phyloP scores from a whole-genome alignment of 2,797 vertebrate genomes.

The Pogonophryne albipinna region DNA sequence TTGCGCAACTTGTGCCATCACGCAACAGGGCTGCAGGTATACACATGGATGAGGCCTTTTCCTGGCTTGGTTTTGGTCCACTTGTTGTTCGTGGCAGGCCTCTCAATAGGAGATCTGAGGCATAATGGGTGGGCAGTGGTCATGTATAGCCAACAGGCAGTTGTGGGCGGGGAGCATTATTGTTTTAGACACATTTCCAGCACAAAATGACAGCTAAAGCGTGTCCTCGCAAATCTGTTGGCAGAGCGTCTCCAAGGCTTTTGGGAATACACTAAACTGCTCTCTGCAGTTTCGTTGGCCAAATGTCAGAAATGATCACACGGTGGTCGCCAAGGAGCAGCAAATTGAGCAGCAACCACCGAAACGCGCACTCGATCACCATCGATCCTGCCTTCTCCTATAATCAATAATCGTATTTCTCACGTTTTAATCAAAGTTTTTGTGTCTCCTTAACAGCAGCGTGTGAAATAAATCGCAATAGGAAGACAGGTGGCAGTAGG shows the following conservation, averaged over 20 bases:
- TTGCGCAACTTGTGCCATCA: constrained; percentile 57
- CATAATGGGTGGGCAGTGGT: constrained; percentile 57
- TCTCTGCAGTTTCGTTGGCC: not conserved
- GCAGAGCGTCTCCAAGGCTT: not conserved
- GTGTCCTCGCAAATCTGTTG: constrained; percentile 1
- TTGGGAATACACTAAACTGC: constrained; percentile 28
- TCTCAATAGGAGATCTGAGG: constrained; percentile 34
- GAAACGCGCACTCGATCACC: constrained; percentile 41
- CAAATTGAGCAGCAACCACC: constrained; percentile 25
- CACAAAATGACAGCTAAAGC: constrained; percentile 27
- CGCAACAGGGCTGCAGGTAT: constrained; percentile 58
- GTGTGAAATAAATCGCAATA: constrained; percentile 26
- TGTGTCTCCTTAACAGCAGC: constrained; percentile 21
- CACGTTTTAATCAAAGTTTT: constrained; percentile 56
- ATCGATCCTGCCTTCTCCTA: constrained; percentile 41
- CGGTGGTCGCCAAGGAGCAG: constrained; percentile 16
- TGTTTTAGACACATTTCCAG: constrained; percentile 32
- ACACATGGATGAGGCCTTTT: constrained; percentile 53
- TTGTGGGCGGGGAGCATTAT: constrained; percentile 35
- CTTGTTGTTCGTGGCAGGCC: constrained; percentile 66
- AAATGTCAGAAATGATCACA: constrained; percentile 17
- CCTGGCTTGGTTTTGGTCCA: constrained; percentile 46
- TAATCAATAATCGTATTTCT: constrained; percentile 60
- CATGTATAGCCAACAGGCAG: constrained; percentile 51
- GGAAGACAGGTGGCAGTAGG: constrained; percentile 75